Conservation (phyloP, 2,113 vertebrate species). For the Serilophus lunatus region DNA sequence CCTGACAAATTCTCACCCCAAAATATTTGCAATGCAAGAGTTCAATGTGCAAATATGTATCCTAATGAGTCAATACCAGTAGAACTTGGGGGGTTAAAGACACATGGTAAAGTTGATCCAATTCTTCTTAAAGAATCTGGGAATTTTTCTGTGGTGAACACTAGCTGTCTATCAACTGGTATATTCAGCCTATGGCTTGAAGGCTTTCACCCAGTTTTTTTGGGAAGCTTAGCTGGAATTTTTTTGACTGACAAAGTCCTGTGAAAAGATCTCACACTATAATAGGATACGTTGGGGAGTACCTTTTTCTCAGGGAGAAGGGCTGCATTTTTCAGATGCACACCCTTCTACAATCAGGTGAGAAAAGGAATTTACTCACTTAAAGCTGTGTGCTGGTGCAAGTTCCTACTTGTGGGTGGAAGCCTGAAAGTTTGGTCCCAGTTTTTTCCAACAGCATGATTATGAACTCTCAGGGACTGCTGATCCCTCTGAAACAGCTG, state of each 20-base stretch:
- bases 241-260: not conserved
- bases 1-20: not conserved
- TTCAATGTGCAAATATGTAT: not conserved
- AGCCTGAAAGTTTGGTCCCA: not conserved
- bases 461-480: not conserved
- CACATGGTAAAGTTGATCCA: not conserved
- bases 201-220: not conserved
- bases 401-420: not conserved
- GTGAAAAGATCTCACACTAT: not conserved
- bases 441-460: not conserved
- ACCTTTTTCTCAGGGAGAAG: not conserved
- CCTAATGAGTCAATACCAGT: not conserved
- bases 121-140: not conserved
- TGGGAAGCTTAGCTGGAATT: not conserved
- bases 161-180: not conserved
- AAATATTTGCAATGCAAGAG: not conserved
- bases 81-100: not conserved
- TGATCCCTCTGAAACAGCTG: not conserved
- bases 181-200: not conserved
- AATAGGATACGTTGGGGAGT: no score
- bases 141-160: not conserved
- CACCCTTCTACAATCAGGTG: not conserved
- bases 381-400: not conserved
- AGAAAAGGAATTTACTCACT: not conserved
- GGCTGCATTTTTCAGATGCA: not conserved